Percentiles rank a stretch among this genome's conserved stretches.
Conservation (phyloP, 2,888 invertebrate species). For the Schizaphis graminum region DNA sequence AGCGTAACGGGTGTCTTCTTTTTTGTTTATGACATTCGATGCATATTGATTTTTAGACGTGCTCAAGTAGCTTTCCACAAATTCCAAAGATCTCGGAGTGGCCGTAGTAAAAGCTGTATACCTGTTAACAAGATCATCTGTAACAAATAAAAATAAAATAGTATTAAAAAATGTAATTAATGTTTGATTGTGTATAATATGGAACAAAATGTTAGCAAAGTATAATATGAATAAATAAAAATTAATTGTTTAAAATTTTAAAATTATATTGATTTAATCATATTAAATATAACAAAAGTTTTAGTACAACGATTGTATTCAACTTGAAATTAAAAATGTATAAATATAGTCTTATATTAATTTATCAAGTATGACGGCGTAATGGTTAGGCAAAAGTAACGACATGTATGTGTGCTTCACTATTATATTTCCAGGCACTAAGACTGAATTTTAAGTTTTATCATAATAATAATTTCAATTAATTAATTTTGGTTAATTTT, state of each 20-base stretch:
- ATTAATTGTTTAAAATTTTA: not conserved
- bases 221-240: not conserved
- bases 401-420: not conserved
- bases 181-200: not conserved
- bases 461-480: not conserved
- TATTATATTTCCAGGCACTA: not conserved
- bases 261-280: not conserved
- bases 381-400: conserved; percentile 27
- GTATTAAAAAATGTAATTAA: not conserved
- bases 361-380: not conserved
- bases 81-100: conserved; percentile 34
- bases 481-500: not conserved
- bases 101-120: conserved; percentile 46
- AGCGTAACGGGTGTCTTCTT: conserved; percentile 44
- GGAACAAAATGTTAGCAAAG: not conserved
- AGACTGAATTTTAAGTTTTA: not conserved
- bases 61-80: conserved; percentile 31
- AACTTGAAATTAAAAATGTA: not conserved
- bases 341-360: not conserved
- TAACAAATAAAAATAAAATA: conserved; percentile 37
- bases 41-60: conserved; percentile 31
- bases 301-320: not conserved
- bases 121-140: conserved; percentile 62
- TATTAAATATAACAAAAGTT: not conserved
- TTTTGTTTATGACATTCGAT: not conserved